phyloP scores from a whole-genome alignment of 2,888 invertebrate genomes.

The Nasonovia ribisnigri region DNA sequence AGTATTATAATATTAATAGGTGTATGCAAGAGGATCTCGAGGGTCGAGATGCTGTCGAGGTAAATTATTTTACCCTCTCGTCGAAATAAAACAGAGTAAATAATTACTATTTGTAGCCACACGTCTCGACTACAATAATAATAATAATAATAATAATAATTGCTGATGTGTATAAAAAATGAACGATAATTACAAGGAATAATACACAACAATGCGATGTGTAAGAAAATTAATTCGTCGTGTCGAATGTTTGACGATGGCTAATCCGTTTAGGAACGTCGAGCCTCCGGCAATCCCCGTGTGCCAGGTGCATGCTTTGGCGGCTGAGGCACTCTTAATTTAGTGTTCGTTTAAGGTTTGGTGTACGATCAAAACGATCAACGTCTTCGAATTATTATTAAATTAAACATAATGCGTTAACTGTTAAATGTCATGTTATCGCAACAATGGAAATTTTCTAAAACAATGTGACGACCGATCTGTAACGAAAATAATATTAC shows the following conservation, averaged over 20 bases:
- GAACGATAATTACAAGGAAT: slow-evolving; percentile 20
- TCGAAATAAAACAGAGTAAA: neutral
- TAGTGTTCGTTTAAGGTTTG: slow-evolving; percentile 9
- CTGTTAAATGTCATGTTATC: neutral
- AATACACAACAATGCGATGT: neutral
- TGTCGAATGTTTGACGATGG: slow-evolving; percentile 30
- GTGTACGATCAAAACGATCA: neutral
- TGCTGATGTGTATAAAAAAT: neutral
- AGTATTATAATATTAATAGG: neutral
- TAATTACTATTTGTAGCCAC: slow-evolving; percentile 30
- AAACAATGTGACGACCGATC: neutral
- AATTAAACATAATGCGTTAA: neutral
- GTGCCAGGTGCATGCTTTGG: slow-evolving; percentile 18
- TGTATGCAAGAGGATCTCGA: neutral
- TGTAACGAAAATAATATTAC: neutral
- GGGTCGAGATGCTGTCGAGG: neutral
- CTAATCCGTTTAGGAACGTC: slow-evolving; percentile 18
- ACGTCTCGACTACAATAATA: neutral
- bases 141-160: neutral
- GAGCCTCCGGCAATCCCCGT: slow-evolving; percentile 12
- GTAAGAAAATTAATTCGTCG: slow-evolving; percentile 29
- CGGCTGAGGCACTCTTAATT: neutral
- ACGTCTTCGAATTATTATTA: slow-evolving; percentile 7
- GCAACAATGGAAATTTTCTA: neutral
- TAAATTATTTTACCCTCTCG: neutral